Base-by-base conservation (phyloP, 2,888 invertebrate species). In the Erebia epiphron region DNA sequence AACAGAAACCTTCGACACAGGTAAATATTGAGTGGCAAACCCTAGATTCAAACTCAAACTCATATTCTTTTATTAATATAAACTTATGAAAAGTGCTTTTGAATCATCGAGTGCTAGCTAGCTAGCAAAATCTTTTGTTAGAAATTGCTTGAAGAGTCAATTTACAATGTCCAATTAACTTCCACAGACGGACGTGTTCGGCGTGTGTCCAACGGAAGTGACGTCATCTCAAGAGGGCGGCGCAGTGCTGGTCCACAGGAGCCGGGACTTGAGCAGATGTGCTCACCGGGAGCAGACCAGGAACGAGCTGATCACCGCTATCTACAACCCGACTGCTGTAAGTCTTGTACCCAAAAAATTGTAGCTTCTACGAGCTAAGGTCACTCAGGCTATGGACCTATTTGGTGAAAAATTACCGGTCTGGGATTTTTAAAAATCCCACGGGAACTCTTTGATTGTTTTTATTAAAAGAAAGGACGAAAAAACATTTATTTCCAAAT, bases 181-280 rank as follows among this genome's bases (percentile, higher is more conserved):
- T 14, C 94, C 13, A 21, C 62, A 96, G 89, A 86, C 92, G 10
- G 98, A 98, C 83, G 95, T 98, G 0, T 97, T 97, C 82, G 98
- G 98, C 41, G 94, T 95, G 7, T 98, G 98, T 82, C 96, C 96
- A 2, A 97, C 98, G 0, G 95, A 95, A 65, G 96, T 96, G 74
- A 94, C 94, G 0, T 95, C 89, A 0, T 91, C 93, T 0, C 87
- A 91, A 68, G 94, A 94, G 60, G 88, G 91, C 0, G 95, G 95
- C 9, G 94, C 94, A 2, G 83, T 90, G 0, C 85, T 96, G 69
- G 88, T 95, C 7, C 94, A 97, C 75, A 96, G 96, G 80, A 92
- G 92, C 52, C 94, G 96, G 5, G 95, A 97, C 82, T 92, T 98
- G 11, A 95, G 95, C 79, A 91, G 94, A 61, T 98, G 98, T 80